Percentiles rank a stretch among this genome's conserved stretches.
Evolutionary conservation across 2,113 vertebrate genomes (phyloP).

Genomic region (Atherinomorus stipes): DNA sequence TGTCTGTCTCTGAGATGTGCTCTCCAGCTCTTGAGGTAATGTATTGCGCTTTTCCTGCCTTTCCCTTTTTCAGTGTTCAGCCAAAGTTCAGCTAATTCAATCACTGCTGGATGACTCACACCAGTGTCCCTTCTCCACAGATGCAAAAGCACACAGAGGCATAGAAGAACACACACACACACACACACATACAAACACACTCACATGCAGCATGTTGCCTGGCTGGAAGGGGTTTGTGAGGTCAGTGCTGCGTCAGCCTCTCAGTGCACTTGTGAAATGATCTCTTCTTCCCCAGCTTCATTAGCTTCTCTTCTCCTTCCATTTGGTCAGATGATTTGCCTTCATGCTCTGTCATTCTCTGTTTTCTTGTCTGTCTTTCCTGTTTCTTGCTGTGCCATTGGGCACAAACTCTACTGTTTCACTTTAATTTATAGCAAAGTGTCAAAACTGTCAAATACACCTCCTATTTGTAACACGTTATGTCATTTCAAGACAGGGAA

Average conservation of each 20-base stretch:
- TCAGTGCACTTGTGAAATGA: slow-evolving; percentile 47
- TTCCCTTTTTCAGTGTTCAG: slow-evolving; percentile 51
- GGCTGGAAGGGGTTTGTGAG: slow-evolving; percentile 46
- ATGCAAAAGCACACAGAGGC: slow-evolving; percentile 19
- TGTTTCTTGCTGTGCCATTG: slow-evolving; percentile 11
- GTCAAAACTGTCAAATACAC: slow-evolving; percentile 3
- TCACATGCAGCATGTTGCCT: slow-evolving; percentile 22
- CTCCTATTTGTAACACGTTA: neutral
- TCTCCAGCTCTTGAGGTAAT: slow-evolving; percentile 56
- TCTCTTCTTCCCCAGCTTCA: slow-evolving; percentile 52
- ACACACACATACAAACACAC: slow-evolving; percentile 1
- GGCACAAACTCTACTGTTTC: slow-evolving; percentile 3
- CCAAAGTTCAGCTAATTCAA: slow-evolving; percentile 74
- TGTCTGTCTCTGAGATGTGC: slow-evolving; percentile 42
- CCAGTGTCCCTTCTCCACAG: slow-evolving; percentile 57
- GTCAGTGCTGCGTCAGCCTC: slow-evolving; percentile 62
- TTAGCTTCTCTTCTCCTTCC: slow-evolving; percentile 12
- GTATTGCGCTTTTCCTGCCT: slow-evolving; percentile 35
- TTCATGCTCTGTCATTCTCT: neutral
- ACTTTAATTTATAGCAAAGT: neutral
- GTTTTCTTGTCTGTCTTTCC: neutral
- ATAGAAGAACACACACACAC: neutral
- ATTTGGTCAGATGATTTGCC: slow-evolving; percentile 7
- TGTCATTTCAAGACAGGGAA: neutral
- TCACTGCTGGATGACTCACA: slow-evolving; percentile 73